These are phyloP conservation scores for Temnothorax unifasciatus DNA, from an alignment of 2,888 invertebrate species.

Conservation along the genomic window DNA sequence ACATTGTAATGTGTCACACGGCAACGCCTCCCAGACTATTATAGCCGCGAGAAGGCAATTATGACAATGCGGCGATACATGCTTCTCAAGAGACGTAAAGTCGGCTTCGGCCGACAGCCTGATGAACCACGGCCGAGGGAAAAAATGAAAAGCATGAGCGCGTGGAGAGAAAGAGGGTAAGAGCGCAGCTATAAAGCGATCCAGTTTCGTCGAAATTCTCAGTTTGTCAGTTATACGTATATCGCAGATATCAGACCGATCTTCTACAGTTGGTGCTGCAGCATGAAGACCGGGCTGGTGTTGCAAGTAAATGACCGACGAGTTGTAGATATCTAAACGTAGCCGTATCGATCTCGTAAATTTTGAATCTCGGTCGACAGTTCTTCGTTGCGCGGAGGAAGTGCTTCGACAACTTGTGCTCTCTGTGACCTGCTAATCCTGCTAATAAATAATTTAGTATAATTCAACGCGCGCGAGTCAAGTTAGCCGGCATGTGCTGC, in stretches of 20 bases:
- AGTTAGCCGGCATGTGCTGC: neutral
- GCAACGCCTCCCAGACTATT: neutral
- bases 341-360: neutral
- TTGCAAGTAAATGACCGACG: slow-evolving; percentile 53
- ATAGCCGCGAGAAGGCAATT: neutral
- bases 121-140: slow-evolving; percentile 9
- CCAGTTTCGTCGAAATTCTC: slow-evolving; percentile 59
- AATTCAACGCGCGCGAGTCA: neutral
- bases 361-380: neutral
- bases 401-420: neutral
- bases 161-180: slow-evolving; percentile 60
- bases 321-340: neutral
- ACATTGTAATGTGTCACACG: neutral
- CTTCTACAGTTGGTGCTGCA: slow-evolving; percentile 14
- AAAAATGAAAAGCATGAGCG: slow-evolving; percentile 49
- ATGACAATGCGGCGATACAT: neutral
- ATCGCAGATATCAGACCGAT: slow-evolving; percentile 11
- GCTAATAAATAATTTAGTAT: neutral
- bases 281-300: slow-evolving; percentile 50
- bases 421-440: neutral
- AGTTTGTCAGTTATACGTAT: slow-evolving; percentile 57
- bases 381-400: neutral
- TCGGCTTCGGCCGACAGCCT: neutral
- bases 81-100: neutral
- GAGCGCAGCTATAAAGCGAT: slow-evolving; percentile 63